Evolutionary conservation across 37 sponge, comb jelly and placozoan species (phyloP), one percentile per base, ranked within the genome.

Genomic region (Beroe ovata): DNA sequence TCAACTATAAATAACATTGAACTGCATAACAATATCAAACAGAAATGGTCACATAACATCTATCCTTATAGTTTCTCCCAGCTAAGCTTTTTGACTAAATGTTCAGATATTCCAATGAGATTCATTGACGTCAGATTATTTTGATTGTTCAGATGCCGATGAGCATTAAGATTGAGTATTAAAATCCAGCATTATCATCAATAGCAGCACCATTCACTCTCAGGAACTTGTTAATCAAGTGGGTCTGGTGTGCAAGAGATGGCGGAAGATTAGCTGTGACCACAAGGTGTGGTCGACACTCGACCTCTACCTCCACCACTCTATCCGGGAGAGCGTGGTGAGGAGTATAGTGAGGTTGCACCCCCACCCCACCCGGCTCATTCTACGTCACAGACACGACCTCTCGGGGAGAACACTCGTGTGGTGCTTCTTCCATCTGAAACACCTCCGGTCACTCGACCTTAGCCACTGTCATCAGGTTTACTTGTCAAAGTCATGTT

Each of bases 361-460:
- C 26, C n/a, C 36, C 25, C 38, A 33, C 54, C 19, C 84, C 0
- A 11, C 36, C 1, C 35, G 38, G 0, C 84, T 77, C n/a, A 77
- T 77, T 8, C 84, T 77, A 30, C 35, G 84, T 19, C 41, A 77
- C 54, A 39, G 84, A 20, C 26, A 35, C 14, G 84, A 77, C 47
- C 26, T 77, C 47, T 32, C 36, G 8, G 23, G 6, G 4, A 77
- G 84, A 23, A 77, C 38, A 23, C 8, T 77, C n/a, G 38, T 77
- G 18, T 77, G 84, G 84, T 77, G 84, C 28, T 37, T 77, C 47
- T 77, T 77, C 41, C 84, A 77, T 25, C 84, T 77, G 25, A 77
- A 39, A 28, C 25, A 77, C 28, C 84, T 77, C 22, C 21, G 84
- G 25, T 25, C 42, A 1, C 47, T 77, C n/a, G 84, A 77, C 41